Evolutionary conservation across 2,888 invertebrate genomes (phyloP).

Genomic region (Parelbella ahira): DNA sequence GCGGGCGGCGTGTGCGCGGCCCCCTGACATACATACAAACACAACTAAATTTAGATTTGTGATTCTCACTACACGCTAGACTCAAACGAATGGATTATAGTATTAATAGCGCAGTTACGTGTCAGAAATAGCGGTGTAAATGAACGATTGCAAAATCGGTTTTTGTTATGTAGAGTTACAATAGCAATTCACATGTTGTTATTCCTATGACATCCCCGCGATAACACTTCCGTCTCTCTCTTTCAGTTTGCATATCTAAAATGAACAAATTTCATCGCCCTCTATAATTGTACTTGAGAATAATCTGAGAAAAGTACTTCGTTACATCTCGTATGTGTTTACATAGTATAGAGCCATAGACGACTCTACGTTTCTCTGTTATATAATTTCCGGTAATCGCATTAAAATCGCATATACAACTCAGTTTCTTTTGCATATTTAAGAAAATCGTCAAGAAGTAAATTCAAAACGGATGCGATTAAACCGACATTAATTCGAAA

Average conservation of each 20-base stretch:
- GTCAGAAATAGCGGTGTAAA: conserved; percentile 50
- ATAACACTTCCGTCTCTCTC: no score
- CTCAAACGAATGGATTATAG: conserved; percentile 59
- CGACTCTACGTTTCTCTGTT: conserved; percentile 5
- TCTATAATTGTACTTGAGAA: no score
- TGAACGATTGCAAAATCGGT: conserved; percentile 41
- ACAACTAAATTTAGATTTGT: conserved; percentile 68
- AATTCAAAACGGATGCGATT: conserved; percentile 17
- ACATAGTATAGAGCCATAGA: no score
- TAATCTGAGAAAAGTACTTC: no score
- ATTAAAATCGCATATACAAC: conserved; percentile 13
- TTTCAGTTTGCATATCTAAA: no score
- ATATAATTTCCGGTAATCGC: conserved; percentile 18
- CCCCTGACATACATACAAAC: conserved; percentile 76
- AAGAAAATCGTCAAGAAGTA: conserved; percentile 10
- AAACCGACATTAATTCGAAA: conserved; percentile 17
- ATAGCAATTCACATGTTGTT: no score
- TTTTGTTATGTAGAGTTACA: no score
- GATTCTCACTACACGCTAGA: conserved; percentile 68
- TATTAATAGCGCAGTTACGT: conserved; percentile 52
- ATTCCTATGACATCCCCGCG: no score
- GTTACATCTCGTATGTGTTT: no score
- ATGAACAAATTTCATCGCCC: no score
- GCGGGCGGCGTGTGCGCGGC: conserved; percentile 59
- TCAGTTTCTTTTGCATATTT: conserved; percentile 15